Evolutionary conservation across 2,888 invertebrate genomes (phyloP).

Genomic region (Tipula helvola): DNA sequence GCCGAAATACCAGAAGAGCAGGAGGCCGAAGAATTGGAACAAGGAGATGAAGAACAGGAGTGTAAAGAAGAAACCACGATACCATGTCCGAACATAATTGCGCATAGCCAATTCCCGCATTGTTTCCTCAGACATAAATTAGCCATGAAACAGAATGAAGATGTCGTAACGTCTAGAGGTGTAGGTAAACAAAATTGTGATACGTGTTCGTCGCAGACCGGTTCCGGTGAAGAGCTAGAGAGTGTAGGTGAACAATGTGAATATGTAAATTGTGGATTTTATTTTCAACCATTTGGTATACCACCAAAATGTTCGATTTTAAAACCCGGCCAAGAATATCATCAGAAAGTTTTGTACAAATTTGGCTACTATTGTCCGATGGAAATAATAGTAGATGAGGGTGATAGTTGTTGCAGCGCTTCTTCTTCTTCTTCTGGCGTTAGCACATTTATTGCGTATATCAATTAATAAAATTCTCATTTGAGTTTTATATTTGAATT

Average conservation of each 20-base stretch:
- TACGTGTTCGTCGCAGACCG: background rate
- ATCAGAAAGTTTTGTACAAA: background rate
- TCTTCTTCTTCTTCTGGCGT: no score
- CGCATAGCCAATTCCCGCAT: background rate
- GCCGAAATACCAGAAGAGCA: background rate
- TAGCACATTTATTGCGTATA: background rate
- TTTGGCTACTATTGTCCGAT: background rate
- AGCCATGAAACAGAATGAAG: background rate
- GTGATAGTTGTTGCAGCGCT: background rate
- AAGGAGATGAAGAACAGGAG: background rate
- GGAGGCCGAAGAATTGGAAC: background rate
- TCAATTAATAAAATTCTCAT: background rate
- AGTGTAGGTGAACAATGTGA: background rate
- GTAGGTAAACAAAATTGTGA: background rate
- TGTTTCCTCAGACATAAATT: background rate
- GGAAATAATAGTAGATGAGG: background rate
- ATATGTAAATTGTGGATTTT: background rate
- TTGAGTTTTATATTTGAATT: background rate
- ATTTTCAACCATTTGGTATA: background rate
- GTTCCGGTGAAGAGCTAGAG: background rate
- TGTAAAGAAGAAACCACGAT: background rate
- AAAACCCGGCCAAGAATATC: constrained; percentile 7
- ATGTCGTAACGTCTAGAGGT: background rate
- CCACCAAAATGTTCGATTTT: background rate
- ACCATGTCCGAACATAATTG: background rate